Conservation (phyloP, 2,113 vertebrate genomes). For the Misgurnus anguillicaudatus region DNA sequence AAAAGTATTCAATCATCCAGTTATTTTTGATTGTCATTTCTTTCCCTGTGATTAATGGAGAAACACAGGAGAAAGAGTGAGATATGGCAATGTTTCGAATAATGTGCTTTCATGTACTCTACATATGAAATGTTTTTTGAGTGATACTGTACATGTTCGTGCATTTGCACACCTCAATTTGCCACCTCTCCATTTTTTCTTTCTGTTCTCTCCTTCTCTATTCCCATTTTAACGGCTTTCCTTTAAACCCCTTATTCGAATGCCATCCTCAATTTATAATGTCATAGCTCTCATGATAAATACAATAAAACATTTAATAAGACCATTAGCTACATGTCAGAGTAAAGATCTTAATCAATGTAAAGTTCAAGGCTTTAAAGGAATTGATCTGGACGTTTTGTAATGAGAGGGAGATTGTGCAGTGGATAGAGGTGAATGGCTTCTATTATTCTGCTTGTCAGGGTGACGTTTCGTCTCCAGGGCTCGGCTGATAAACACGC, state of each 20-base stretch:
- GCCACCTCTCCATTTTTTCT: neutral
- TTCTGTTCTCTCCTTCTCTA: neutral
- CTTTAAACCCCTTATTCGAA: constrained; percentile 51
- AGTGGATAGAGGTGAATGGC: constrained; percentile 64
- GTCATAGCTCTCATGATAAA: constrained; percentile 68
- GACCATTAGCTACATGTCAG: constrained; percentile 70
- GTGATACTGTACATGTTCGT: neutral
- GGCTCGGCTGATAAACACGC: constrained; percentile 57
- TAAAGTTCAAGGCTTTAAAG: constrained; percentile 75
- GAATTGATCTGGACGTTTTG: constrained; percentile 68
- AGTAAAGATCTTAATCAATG: constrained; percentile 76
- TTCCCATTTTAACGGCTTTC: constrained; percentile 42
- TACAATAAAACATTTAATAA: constrained; percentile 72
- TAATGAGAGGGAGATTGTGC: constrained; percentile 59
- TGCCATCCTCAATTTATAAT: constrained; percentile 70
- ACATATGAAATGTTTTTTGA: neutral
- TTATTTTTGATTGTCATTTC: no score
- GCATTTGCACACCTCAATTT: constrained; percentile 32
- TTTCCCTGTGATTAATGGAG: no score
- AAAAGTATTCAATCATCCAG: no score
- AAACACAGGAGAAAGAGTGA: no score
- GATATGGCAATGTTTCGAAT: neutral
- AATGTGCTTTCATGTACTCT: neutral
- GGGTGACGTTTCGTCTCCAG: constrained; percentile 56
- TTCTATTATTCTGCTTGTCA: constrained; percentile 65